Evolutionary conservation across 2,888 invertebrate genomes (phyloP).

Genomic region (Lochmaea capreae): DNA sequence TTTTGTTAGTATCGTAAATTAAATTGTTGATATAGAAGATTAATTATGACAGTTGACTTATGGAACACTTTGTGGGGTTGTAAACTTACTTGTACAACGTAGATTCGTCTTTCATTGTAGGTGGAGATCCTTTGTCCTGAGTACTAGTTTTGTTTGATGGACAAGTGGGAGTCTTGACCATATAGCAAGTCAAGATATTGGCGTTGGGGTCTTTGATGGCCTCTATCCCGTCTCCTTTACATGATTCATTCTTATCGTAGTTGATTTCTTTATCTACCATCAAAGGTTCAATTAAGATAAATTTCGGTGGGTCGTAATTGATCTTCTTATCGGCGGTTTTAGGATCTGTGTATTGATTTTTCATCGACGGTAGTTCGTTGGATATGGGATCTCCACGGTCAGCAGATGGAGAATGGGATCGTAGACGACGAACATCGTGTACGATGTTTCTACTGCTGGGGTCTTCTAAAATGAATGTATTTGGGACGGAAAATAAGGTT

Average conservation of each 20-base stretch:
- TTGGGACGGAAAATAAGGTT: constrained; percentile 39
- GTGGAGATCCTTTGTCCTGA: neutral
- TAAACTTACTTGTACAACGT: neutral
- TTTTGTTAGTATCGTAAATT: too few species aligned
- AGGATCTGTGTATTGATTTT: constrained; percentile 9
- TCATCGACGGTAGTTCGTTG: neutral
- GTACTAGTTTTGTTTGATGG: neutral
- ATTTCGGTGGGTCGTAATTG: neutral
- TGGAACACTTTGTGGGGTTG: neutral
- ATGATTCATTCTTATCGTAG: neutral
- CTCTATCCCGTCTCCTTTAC: neutral
- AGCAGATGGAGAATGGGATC: neutral
- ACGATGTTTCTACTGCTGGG: constrained; percentile 39
- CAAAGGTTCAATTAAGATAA: neutral
- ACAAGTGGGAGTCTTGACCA: constrained; percentile 11
- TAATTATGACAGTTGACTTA: too few species aligned
- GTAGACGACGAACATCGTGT: constrained; percentile 23
- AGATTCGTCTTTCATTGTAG: neutral
- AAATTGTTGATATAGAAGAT: too few species aligned
- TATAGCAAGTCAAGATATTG: constrained; percentile 2
- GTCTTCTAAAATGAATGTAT: constrained; percentile 37
- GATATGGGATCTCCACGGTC: neutral
- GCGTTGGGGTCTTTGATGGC: neutral
- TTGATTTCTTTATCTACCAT: constrained; percentile 14
- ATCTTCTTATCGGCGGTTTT: constrained; percentile 14